These are phyloP conservation scores for Sebastes matsubarae DNA, from an alignment of 2,797 vertebrate genomes.

Conservation along the genomic window DNA sequence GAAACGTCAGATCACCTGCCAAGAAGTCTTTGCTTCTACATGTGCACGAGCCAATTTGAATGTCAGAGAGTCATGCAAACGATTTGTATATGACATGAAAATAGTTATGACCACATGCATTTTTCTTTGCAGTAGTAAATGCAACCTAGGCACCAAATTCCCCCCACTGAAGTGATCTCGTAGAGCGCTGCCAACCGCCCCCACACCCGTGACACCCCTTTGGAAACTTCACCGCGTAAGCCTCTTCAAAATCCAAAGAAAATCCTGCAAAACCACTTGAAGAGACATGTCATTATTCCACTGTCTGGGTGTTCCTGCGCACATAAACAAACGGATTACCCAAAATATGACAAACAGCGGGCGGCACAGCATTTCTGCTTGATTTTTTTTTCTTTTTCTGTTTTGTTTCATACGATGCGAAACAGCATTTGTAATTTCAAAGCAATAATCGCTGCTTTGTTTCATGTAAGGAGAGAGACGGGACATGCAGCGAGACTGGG, in stretches of 20 bases:
- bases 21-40: background rate
- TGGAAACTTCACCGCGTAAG: slow-evolving; percentile 47
- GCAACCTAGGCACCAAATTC: background rate
- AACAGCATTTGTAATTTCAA: slow-evolving; percentile 44
- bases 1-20: background rate
- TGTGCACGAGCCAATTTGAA: slow-evolving; percentile 2
- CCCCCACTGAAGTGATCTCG: slow-evolving; percentile 1
- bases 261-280: slow-evolving; percentile 56
- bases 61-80: slow-evolving; percentile 15
- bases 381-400: background rate
- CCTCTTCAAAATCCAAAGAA: slow-evolving; percentile 54
- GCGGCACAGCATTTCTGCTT: slow-evolving; percentile 16
- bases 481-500: slow-evolving; percentile 21
- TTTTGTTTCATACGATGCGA: background rate
- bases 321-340: slow-evolving; percentile 69
- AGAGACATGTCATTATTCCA: slow-evolving; percentile 61
- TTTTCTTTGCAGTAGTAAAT: background rate
- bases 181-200: background rate
- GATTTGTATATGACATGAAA: background rate
- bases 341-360: slow-evolving; percentile 57
- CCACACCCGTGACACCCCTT: background rate
- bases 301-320: slow-evolving; percentile 61
- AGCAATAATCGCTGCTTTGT: slow-evolving; percentile 45
- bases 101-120: background rate
- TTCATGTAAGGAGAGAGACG: slow-evolving; percentile 15